A percentile compares a stretch with the other conserved stretches of the same genome.
Conservation (phyloP, 2,113 vertebrate species). For the Colistium nudipinnis region DNA sequence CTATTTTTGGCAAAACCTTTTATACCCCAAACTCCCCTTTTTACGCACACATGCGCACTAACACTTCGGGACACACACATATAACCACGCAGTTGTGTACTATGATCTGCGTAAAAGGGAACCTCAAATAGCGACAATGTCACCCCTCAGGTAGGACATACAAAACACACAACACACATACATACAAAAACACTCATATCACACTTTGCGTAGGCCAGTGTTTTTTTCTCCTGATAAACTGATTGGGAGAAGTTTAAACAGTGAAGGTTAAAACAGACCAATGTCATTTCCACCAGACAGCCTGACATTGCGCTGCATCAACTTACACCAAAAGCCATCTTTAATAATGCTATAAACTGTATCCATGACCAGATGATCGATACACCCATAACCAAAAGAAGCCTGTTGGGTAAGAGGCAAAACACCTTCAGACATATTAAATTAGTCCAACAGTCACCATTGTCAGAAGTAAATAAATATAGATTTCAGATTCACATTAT, state of each 20-base stretch:
- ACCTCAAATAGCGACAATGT: slow-evolving; percentile 51
- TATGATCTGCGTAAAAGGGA: slow-evolving; percentile 7
- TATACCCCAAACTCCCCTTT: slow-evolving; percentile 49
- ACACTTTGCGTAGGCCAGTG: slow-evolving; percentile 6
- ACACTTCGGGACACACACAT: background rate
- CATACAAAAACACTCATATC: slow-evolving; percentile 23
- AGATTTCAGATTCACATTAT: too few relatives aligned
- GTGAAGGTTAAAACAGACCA: slow-evolving; percentile 62
- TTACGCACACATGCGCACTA: slow-evolving; percentile 36
- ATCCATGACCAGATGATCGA: too few relatives aligned
- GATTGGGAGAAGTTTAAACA: slow-evolving; percentile 43
- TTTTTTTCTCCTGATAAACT: slow-evolving; percentile 52
- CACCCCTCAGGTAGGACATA: slow-evolving; percentile 50
- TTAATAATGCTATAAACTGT: too few relatives aligned
- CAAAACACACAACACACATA: slow-evolving; percentile 9
- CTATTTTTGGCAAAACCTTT: slow-evolving; percentile 35
- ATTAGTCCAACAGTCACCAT: too few relatives aligned
- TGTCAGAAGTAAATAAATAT: too few relatives aligned
- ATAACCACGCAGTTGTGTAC: background rate
- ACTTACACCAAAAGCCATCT: background rate
- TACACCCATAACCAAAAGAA: too few relatives aligned
- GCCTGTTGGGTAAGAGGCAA: too few relatives aligned
- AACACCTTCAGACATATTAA: too few relatives aligned
- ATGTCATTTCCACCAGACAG: slow-evolving; percentile 42
- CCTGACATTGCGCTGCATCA: slow-evolving; percentile 6